Evolutionary conservation across 1,140 invertebrate species (phyloP), one percentile per base, ranked within the genome.

Genomic region (Micrasema minimum): DNA sequence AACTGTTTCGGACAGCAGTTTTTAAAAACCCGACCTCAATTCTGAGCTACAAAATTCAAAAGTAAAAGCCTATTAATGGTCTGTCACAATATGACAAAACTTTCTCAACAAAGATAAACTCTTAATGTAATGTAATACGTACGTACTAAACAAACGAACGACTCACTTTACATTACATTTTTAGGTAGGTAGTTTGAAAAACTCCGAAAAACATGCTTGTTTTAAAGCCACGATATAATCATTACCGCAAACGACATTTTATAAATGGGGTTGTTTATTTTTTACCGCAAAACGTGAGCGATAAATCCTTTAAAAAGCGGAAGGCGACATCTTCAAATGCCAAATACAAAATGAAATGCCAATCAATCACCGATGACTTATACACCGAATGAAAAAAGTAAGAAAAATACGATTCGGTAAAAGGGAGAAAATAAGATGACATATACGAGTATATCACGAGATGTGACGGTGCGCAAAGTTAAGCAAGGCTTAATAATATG

Each of bases 331-430:
- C 26, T 55, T 57, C 53, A 57, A 57, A 57, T 38, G 53, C 26
- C 53, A 57, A 37, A 57, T 11, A 38, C 26, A 57, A 37, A 26
- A 57, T 57, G 53, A 38, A 37, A 57, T 18, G 53, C 26, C 53
- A 57, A 57, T 57, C 53, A 14, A 57, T 57, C 53, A 37, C 53
- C 53, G 26, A 57, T 38, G 53, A 53, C 50, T 53, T 50, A 20
- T 50, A 22, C n/a, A n/a, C 18, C 14, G 23, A 53, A 26, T 23
- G 12, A 26, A 53, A 23, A 53, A 53, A 53, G 22, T 26, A n/a
- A 26, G 53, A 38, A 18, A 57, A 35, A 57, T 37, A 37, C 5
- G n/a, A 16, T 38, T 38, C 53, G 26, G n/a, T 57, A 16, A 57
- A 57, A 57, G 53, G 26, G 14, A 57, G n/a, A 57, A 57, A 37